Evolutionary conservation across 2,888 invertebrate species (phyloP).

Genomic region (Heliconius charithonia): DNA sequence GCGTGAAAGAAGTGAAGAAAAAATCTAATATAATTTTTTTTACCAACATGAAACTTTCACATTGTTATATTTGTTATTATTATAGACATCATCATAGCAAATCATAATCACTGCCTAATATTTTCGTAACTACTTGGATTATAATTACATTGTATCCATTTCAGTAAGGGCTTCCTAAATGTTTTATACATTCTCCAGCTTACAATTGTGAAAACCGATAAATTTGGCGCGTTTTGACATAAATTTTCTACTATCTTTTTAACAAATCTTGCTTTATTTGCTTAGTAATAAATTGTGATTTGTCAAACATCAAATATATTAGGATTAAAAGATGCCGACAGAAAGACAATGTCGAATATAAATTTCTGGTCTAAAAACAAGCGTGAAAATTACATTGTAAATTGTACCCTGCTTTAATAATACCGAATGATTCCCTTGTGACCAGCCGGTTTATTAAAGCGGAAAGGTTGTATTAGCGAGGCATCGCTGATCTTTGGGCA

Average conservation of each 20-base stretch:
- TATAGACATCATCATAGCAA: too few species aligned
- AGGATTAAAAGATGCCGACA: not conserved
- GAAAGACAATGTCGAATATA: not conserved
- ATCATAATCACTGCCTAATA: too few species aligned
- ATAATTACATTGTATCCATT: not conserved
- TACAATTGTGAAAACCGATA: not conserved
- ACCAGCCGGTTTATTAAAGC: slow-evolving; percentile 39
- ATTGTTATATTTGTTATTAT: too few species aligned
- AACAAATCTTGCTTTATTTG: not conserved
- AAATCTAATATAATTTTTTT: too few species aligned
- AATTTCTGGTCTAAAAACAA: not conserved
- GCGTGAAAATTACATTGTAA: slow-evolving; percentile 29
- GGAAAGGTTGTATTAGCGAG: slow-evolving; percentile 44
- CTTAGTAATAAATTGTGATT: slow-evolving; percentile 1
- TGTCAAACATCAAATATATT: not conserved
- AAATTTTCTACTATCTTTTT: not conserved
- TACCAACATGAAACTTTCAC: too few species aligned
- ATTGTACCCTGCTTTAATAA: slow-evolving; percentile 27
- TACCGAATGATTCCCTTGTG: slow-evolving; percentile 34
- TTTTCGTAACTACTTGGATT: not conserved
- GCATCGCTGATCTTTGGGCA: slow-evolving; percentile 44
- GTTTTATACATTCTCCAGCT: not conserved
- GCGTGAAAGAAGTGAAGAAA: too few species aligned
- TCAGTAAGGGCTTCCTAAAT: not conserved
- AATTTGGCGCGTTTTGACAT: not conserved